Evolutionary conservation across 2,113 vertebrate genomes (phyloP), one percentile per base, ranked within the genome.

Genomic region (Corythornis madagascariensis): DNA sequence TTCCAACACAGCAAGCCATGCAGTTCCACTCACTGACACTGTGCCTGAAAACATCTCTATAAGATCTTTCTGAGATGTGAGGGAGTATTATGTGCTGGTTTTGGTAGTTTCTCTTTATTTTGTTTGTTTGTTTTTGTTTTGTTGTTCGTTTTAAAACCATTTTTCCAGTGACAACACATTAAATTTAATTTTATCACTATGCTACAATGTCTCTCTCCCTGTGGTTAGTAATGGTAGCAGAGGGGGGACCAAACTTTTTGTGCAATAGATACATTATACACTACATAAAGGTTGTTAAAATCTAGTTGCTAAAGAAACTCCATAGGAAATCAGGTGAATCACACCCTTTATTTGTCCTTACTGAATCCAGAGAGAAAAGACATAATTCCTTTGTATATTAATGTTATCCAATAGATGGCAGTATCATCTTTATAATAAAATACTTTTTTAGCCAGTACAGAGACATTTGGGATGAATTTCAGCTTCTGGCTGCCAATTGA

Each of bases 361-460:
- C n/a, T 74, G 69, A 90, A 77, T 83, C 57, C 53, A 91, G 26
- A 81, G 33, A 70, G 69, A 53, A 56, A 59, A 38, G 38, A 57
- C 22, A 18, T 29, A 50, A 61, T 88, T 92, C 35, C 48, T 82
- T 45, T 69, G 50, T 28, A 12, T 6, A 88, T 50, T 71, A 55
- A 24, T 25, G 18, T 56, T 77, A 74, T n/a, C 95, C 96, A 88
- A 96, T 90, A 97, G 96, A 96, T 96, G 95, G 95, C 96, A 97
- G 84, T 92, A 72, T 65, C 56, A 79, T 94, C 93, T 96, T 93
- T 94, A 43, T 31, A 94, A 96, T 96, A 47, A 28, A 87, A 53
- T 25, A 6, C 11, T 28, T 75, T 84, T 94, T 86, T 67, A 76
- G 18, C 26, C 13, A 80, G 12, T 50, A 40, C 11, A 87, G 73